Evolutionary conservation across 2,113 vertebrate species (phyloP).

Genomic region (Hippocampus zosterae): DNA sequence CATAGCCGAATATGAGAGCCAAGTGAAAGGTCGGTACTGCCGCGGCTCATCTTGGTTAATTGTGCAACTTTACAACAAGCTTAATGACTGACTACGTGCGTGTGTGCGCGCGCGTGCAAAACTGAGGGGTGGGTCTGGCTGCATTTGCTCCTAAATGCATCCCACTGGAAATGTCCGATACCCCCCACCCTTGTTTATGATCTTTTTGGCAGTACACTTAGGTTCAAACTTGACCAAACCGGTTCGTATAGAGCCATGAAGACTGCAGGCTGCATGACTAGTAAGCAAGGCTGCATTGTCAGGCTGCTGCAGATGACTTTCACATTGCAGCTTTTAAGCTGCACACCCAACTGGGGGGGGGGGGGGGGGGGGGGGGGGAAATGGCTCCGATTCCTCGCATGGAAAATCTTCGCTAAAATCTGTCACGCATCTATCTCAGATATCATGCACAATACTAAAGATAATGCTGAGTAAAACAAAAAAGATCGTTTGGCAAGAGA

Average conservation of each 20-base stretch:
- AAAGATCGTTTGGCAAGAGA: neutral
- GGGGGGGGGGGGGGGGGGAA: slow-evolving; percentile 12
- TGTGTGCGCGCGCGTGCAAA: slow-evolving; percentile 3
- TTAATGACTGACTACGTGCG: slow-evolving; percentile 23
- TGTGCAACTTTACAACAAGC: slow-evolving; percentile 62
- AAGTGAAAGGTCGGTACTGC: slow-evolving; percentile 84
- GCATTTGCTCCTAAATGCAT: slow-evolving; percentile 9
- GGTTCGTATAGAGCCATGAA: slow-evolving; percentile 22
- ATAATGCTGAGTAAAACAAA: neutral
- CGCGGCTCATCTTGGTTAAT: slow-evolving; percentile 36
- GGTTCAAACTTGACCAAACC: slow-evolving; percentile 26
- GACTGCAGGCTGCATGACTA: slow-evolving; percentile 29
- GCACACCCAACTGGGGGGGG: slow-evolving; percentile 21
- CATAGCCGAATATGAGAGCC: slow-evolving; percentile 91
- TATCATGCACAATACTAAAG: neutral
- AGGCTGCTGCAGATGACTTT: slow-evolving; percentile 7
- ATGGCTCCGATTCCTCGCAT: neutral
- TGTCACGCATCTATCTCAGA: slow-evolving; percentile 17
- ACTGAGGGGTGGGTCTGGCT: slow-evolving; percentile 43
- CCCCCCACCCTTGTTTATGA: neutral
- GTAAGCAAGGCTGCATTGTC: slow-evolving; percentile 11
- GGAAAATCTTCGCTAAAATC: neutral
- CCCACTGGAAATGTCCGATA: neutral
- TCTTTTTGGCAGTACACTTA: neutral
- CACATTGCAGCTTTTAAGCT: slow-evolving; percentile 17